Base-by-base conservation (phyloP, 2,797 vertebrate genomes). In the Protosalanx chinensis region DNA sequence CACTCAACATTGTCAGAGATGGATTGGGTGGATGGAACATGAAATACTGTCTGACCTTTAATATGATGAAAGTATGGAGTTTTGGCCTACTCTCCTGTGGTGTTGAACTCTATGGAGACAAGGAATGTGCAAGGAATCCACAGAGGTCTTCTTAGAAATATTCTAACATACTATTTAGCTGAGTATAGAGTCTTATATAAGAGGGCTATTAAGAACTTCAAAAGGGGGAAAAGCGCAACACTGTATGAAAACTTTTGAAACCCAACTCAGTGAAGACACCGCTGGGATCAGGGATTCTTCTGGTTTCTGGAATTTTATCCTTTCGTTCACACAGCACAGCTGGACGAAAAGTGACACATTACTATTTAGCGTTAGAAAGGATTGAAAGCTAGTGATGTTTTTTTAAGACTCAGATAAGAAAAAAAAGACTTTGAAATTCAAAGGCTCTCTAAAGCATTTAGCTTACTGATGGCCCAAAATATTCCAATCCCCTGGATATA, bases 181-280 rank as follows among this genome's bases (percentile, higher is more conserved):
- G 56, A 16, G 37, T 23, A 16, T 72, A 53, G 35, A 49, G 0
- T 8, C 15, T 35, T 32, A n/a, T 68, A 70, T 68, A 18, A 63
- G 63, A 70, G 41, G 66, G 86, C 86, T 76, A 72, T 77, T 80
- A 86, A 71, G 71, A 74, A 68, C 73, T 74, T 18, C 58, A 74
- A 63, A 72, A 64, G 80, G 46, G 58, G 62, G 74, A 80, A 87
- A 81, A 78, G 73, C 82, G 75, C 78, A 82, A 80, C 87, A 84
- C 79, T 79, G 88, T 84, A 88, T 88, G 89, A 90, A 86, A 89
- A 88, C 82, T 77, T 87, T 67, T 79, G 86, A 89, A 90, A 81
- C 82, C 87, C 84, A 66, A 20, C 68, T 73, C 76, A 85, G 86
- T 84, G 79, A 76, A 78, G 68, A 77, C 78, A 80, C 79, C 80